These are phyloP conservation scores for Cantharis rustica DNA, from an alignment of 2,888 invertebrate genomes.

Conservation along the genomic window DNA sequence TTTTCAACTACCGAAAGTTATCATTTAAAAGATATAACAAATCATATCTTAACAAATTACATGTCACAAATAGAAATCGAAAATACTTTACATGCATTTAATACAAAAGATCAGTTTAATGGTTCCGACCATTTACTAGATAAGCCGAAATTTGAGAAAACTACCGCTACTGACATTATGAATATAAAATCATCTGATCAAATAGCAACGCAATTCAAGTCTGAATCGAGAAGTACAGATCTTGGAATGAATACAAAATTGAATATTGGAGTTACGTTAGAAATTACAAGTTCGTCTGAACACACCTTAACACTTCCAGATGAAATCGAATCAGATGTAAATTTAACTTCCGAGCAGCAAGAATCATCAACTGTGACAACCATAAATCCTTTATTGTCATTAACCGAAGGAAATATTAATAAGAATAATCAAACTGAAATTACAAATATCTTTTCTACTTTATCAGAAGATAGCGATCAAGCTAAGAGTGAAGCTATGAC, in stretches of 20 bases:
- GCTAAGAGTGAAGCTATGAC: background rate
- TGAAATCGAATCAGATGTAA: background rate
- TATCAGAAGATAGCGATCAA: background rate
- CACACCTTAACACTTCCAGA: background rate
- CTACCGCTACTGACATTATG: background rate
- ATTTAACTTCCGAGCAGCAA: background rate
- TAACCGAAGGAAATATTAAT: background rate
- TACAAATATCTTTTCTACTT: background rate
- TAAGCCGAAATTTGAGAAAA: background rate
- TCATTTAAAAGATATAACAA: too few species aligned
- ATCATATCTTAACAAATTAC: too few species aligned
- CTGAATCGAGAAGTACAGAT: background rate
- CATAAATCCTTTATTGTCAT: background rate
- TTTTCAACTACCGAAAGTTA: too few species aligned
- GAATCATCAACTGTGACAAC: background rate
- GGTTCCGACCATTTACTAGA: background rate
- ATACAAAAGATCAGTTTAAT: background rate
- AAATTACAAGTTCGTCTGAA: background rate
- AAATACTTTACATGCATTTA: too few species aligned
- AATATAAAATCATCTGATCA: background rate
- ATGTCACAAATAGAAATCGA: too few species aligned
- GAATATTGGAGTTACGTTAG: background rate
- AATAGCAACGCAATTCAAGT: background rate
- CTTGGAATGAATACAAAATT: background rate
- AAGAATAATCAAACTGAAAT: background rate